A percentile compares a stretch with the other conserved stretches of the same genome.
These are phyloP conservation scores for Eupithecia subfuscata DNA, from an alignment of 2,888 invertebrate species.

Conservation along the genomic window DNA sequence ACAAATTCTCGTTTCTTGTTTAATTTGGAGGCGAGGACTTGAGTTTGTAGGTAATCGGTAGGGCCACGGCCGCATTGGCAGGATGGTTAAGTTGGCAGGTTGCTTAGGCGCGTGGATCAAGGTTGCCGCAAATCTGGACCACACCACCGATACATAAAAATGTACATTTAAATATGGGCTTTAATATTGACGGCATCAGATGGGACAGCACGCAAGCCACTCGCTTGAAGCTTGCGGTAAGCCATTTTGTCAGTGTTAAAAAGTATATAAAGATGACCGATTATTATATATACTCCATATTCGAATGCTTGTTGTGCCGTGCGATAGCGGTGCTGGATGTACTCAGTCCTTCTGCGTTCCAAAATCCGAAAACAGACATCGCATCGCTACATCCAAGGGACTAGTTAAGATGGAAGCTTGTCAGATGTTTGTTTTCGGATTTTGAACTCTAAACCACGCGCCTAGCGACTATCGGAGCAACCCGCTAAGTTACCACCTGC, in stretches of 20 bases:
- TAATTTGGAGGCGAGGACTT: background rate
- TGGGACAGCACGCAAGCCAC: background rate
- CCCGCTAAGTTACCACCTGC: background rate
- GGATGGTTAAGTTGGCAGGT: background rate
- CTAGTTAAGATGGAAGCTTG: background rate
- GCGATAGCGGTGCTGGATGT: background rate
- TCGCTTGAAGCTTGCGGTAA: background rate
- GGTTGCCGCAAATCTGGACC: background rate
- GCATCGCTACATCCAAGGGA: background rate
- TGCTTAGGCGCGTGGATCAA: background rate
- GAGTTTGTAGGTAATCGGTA: background rate
- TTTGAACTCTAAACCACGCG: background rate
- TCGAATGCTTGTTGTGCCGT: background rate
- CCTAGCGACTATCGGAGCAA: background rate
- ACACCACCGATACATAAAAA: background rate
- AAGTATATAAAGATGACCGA: background rate
- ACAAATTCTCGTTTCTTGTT: background rate
- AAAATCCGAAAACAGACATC: background rate
- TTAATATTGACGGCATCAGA: background rate
- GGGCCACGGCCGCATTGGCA: too few relatives aligned
- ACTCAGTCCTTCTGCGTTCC: background rate
- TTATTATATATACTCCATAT: background rate
- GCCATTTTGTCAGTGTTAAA: background rate
- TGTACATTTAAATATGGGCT: background rate
- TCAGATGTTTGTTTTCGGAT: background rate